Conservation (phyloP, 1,140 invertebrate genomes). For the Drosophila nikananu region DNA sequence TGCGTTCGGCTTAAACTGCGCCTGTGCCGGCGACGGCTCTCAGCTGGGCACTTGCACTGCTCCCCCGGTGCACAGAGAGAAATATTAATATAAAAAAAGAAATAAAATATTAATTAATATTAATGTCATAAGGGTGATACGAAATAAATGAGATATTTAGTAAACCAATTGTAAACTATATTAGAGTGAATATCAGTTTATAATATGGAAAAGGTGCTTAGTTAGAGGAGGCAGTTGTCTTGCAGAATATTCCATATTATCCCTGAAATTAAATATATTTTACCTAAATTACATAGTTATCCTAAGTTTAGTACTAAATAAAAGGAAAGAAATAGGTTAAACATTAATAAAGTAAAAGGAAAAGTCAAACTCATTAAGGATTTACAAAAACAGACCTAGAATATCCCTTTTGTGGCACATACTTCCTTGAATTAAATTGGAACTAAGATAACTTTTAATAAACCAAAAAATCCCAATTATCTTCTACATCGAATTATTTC, state of each 20-base stretch:
- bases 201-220: not conserved
- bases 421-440: not conserved
- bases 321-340: not conserved
- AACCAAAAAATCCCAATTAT: not conserved
- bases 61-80: constrained; percentile 13
- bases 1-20: constrained; percentile 63
- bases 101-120: too few relatives aligned
- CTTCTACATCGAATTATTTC: not conserved
- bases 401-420: not conserved
- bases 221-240: too few relatives aligned
- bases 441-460: not conserved
- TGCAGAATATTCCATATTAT: not conserved
- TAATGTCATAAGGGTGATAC: accelerated
- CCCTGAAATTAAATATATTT: not conserved
- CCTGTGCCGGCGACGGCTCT: constrained; percentile 67
- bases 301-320: not conserved
- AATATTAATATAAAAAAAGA: too few relatives aligned
- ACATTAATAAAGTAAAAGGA: not conserved
- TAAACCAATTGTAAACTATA: not conserved
- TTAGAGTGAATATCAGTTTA: not conserved
- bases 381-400: too few relatives aligned
- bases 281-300: not conserved
- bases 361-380: not conserved
- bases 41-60: constrained; percentile 58
- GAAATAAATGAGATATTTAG: not conserved